phyloP scores from a whole-genome alignment of 2,888 invertebrate genomes.

The Chloroclystis v-ata region DNA sequence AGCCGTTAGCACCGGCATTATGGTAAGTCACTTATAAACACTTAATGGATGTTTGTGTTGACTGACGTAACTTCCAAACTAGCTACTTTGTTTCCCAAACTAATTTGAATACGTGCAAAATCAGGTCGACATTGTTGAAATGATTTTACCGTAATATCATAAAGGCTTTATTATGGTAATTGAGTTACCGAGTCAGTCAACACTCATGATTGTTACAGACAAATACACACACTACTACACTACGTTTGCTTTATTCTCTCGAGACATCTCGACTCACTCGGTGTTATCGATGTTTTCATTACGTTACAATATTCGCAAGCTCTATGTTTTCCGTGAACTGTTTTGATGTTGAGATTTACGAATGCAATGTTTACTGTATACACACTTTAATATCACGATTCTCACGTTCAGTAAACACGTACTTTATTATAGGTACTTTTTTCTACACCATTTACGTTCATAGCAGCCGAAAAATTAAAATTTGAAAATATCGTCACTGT shows the following conservation, averaged over 20 bases:
- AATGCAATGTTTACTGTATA: conserved; percentile 39
- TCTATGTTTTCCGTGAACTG: conserved; percentile 33
- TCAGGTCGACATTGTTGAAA: conserved; percentile 39
- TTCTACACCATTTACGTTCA: conserved; percentile 36
- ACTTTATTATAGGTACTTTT: conserved; percentile 39
- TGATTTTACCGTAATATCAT: conserved; percentile 33
- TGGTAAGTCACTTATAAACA: conserved; percentile 87
- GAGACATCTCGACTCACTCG: conserved; percentile 44
- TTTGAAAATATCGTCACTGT: conserved; percentile 38
- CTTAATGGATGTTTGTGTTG: conserved; percentile 61
- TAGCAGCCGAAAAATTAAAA: conserved; percentile 45
- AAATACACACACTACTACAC: conserved; percentile 56
- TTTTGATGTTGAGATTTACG: conserved; percentile 36
- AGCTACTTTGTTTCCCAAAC: conserved; percentile 15
- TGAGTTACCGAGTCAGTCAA: conserved; percentile 60
- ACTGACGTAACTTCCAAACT: conserved; percentile 50
- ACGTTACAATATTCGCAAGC: conserved; percentile 40
- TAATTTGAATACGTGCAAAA: conserved; percentile 31
- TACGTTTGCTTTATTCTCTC: conserved; percentile 50
- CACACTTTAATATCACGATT: conserved; percentile 47
- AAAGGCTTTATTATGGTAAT: conserved; percentile 11
- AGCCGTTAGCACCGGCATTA: conserved; percentile 99
- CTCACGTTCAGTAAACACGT: conserved; percentile 53
- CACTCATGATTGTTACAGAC: conserved; percentile 60
- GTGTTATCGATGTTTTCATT: conserved; percentile 51